Evolutionary conservation across 2,797 vertebrate species (phyloP).

Genomic region (Amphiprion clarkii): DNA sequence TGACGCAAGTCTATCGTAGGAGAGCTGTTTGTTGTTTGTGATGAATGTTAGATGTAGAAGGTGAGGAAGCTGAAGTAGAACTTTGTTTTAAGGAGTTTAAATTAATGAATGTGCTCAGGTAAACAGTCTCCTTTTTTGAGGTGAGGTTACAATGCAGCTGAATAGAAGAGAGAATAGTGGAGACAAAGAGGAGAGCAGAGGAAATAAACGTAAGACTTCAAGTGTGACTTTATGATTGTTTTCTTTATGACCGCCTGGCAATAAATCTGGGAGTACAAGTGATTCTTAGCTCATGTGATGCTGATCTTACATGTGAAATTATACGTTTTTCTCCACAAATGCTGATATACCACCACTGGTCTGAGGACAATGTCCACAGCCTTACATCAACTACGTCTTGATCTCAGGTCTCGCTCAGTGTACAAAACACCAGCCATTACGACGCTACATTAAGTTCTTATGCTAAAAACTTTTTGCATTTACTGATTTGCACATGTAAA

Average conservation of each 20-base stretch:
- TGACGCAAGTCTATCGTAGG: conserved; percentile 41
- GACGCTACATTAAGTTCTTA: conserved; percentile 27
- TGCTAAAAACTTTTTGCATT: conserved; percentile 24
- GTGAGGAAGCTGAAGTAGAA: conserved; percentile 6
- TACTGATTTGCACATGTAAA: neutral
- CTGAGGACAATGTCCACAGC: conserved; percentile 2
- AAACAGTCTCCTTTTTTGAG: neutral
- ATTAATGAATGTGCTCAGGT: neutral
- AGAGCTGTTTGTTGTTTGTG: conserved; percentile 32
- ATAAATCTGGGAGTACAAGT: conserved; percentile 44
- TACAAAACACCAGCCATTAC: conserved; percentile 6
- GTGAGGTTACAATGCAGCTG: neutral
- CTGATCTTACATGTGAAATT: conserved; percentile 5
- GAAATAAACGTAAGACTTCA: conserved; percentile 15
- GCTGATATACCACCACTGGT: neutral
- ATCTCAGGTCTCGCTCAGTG: too few relatives aligned
- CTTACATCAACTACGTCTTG: too few relatives aligned
- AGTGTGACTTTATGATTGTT: conserved; percentile 20
- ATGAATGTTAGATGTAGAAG: conserved; percentile 39
- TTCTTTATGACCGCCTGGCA: conserved; percentile 39
- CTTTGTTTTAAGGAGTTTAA: conserved; percentile 14
- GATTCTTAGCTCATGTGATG: conserved; percentile 29
- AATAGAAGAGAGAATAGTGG: conserved; percentile 2
- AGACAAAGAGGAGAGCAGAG: conserved; percentile 1
- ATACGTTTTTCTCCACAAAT: neutral